Conservation (phyloP, 2,888 invertebrate genomes). For the Lycocerus yunnanus region DNA sequence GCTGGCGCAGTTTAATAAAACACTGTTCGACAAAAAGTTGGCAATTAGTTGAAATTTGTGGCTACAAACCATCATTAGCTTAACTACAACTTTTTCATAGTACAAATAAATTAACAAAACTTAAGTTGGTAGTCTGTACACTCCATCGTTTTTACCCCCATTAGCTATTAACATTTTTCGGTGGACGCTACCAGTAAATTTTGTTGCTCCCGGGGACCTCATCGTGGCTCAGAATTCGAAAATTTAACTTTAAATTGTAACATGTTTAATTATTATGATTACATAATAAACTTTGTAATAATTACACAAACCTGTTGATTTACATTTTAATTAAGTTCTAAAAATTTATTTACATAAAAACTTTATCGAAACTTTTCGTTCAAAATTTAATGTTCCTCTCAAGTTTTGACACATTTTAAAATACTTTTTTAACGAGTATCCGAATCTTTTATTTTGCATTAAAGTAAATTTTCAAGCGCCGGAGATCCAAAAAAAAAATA, state of each 20-base stretch:
- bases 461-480: not conserved
- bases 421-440: not conserved
- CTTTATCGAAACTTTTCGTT: not conserved
- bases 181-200: not conserved
- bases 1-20: constrained; percentile 25
- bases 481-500: not conserved
- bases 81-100: not conserved
- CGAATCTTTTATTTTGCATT: not conserved
- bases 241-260: not conserved
- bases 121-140: not conserved
- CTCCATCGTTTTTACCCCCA: not conserved
- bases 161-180: not conserved
- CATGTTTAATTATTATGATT: not conserved
- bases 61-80: not conserved
- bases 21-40: constrained; percentile 20
- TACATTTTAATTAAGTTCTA: not conserved
- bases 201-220: not conserved
- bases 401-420: not conserved
- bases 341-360: not conserved
- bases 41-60: constrained; percentile 13
- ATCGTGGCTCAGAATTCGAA: not conserved
- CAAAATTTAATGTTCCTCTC: not conserved
- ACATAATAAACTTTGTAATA: not conserved
- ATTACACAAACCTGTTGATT: not conserved
- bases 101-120: not conserved